phyloP scores from a whole-genome alignment of 1,140 invertebrate species.

The Pinna nobilis region DNA sequence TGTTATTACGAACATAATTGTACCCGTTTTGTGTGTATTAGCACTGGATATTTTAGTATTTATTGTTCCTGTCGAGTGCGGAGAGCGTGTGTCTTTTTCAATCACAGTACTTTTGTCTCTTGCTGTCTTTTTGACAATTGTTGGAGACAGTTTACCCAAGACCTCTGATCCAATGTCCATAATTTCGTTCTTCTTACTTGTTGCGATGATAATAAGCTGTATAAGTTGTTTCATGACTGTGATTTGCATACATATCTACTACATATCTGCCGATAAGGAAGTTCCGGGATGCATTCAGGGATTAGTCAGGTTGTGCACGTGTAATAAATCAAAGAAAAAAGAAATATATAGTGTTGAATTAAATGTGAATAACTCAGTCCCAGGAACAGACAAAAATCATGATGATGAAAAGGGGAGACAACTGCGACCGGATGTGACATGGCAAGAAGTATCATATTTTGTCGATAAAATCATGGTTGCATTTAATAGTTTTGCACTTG shows the following conservation, averaged over 20 bases:
- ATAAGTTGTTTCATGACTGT: constrained; percentile 33
- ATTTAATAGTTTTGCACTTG: too few species aligned
- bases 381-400: neutral
- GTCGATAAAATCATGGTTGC: constrained; percentile 4
- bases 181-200: constrained; percentile 21
- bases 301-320: neutral
- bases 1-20: constrained; percentile 19
- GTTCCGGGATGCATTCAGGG: neutral
- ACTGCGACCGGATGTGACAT: neutral
- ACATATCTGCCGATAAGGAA: neutral
- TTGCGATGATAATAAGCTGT: constrained; percentile 24
- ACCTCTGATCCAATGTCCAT: constrained; percentile 18
- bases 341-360: neutral
- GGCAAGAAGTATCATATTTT: constrained; percentile 2
- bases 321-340: neutral
- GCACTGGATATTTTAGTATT: constrained; percentile 25
- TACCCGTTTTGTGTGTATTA: constrained; percentile 28
- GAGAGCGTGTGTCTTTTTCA: constrained; percentile 19
- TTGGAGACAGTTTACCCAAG: constrained; percentile 25
- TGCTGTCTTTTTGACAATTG: constrained; percentile 30
- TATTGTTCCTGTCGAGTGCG: constrained; percentile 29
- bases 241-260: constrained; percentile 10
- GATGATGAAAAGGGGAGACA: neutral
- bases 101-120: constrained; percentile 18
- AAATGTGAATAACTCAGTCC: neutral